Percentiles rank a stretch among this genome's conserved stretches.
phyloP scores from a whole-genome alignment of 2,888 invertebrate genomes.

The Orthonychiurus folsomi region DNA sequence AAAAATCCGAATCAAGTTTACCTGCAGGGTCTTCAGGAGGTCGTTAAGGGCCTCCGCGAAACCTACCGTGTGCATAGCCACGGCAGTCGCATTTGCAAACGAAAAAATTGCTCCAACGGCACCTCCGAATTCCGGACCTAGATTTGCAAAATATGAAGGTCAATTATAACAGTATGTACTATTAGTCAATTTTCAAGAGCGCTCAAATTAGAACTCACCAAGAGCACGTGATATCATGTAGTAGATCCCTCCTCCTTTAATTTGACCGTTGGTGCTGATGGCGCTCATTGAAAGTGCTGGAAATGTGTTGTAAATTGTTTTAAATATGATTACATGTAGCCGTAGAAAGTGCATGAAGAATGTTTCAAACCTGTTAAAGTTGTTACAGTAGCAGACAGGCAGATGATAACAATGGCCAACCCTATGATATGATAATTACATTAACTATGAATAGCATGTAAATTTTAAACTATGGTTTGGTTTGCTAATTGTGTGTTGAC shows the following conservation, averaged over 20 bases:
- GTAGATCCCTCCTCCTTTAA: conserved; percentile 39
- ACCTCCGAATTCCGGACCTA: conserved; percentile 48
- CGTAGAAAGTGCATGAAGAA: no score
- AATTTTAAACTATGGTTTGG: neutral
- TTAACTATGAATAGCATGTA: conserved; percentile 2
- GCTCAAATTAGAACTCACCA: no score
- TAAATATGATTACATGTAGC: neutral
- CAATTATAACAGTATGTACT: no score
- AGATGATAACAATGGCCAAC: conserved; percentile 39
- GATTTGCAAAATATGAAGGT: no score
- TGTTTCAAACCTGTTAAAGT: conserved; percentile 36
- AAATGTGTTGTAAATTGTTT: no score
- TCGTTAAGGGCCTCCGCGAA: conserved; percentile 53
- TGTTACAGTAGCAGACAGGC: conserved; percentile 38
- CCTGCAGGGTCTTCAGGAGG: conserved; percentile 46
- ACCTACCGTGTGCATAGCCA: conserved; percentile 55
- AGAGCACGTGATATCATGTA: conserved; percentile 40
- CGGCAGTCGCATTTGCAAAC: conserved; percentile 54
- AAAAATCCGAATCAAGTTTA: conserved; percentile 10
- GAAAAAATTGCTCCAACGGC: conserved; percentile 57
- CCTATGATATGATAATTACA: conserved; percentile 25
- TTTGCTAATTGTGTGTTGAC: neutral
- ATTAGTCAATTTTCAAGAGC: no score
- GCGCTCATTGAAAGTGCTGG: conserved; percentile 36
- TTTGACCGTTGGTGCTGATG: conserved; percentile 32